Conservation (phyloP, 2,797 vertebrate species). For the Catharus ustulatus region DNA sequence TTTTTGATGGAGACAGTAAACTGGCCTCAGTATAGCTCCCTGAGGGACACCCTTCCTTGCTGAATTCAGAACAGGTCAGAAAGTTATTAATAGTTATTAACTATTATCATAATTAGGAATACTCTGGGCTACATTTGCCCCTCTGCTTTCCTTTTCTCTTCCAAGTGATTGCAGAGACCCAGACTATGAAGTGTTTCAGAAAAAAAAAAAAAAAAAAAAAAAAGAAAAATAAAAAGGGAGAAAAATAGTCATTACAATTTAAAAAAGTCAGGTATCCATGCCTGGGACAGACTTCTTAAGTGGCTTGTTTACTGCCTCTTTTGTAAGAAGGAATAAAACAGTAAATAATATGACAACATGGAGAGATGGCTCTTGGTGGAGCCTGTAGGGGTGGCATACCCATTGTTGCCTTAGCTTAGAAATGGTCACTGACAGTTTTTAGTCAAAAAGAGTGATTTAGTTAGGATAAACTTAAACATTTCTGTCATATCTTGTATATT, state of each 20-base stretch:
- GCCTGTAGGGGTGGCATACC: not conserved
- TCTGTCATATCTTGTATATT: not conserved
- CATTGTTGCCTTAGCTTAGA: not conserved
- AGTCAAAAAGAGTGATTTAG: not conserved
- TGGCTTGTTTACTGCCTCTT: not conserved
- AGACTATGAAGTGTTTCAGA: too few species aligned
- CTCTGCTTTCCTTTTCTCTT: not conserved
- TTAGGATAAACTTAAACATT: not conserved
- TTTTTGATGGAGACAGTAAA: not conserved
- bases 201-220: too few species aligned
- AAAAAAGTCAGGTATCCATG: not conserved
- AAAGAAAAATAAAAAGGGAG: not conserved
- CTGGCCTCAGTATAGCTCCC: not conserved
- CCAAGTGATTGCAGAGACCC: too few species aligned
- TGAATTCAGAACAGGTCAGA: not conserved
- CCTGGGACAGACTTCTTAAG: not conserved
- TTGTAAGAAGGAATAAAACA: not conserved
- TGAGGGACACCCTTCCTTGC: too few species aligned
- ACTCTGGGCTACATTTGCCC: not conserved
- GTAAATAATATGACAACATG: not conserved
- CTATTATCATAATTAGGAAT: not conserved
- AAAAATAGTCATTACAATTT: not conserved
- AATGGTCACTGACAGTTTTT: not conserved
- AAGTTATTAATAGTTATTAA: too few species aligned
- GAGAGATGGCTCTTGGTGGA: not conserved